phyloP scores from a whole-genome alignment of 2,888 invertebrate genomes.

The Cheilosia impressa region DNA sequence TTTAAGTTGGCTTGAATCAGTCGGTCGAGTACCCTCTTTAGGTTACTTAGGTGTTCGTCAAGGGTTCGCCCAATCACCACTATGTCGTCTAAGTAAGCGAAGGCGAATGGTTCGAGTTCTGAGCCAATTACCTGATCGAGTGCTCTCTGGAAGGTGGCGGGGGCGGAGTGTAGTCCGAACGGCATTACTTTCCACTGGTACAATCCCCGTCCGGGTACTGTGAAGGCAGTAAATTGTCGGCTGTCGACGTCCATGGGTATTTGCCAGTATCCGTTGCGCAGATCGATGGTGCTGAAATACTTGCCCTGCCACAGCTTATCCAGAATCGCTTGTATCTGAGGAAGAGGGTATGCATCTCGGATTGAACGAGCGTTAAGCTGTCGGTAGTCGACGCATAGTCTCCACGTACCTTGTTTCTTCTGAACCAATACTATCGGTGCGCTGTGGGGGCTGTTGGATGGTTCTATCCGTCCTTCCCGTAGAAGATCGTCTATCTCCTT shows the following conservation, averaged over 20 bases:
- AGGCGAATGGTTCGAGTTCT: not conserved
- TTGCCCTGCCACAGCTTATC: not conserved
- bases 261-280: not conserved
- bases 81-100: not conserved
- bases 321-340: not conserved
- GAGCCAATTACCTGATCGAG: not conserved
- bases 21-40: not conserved
- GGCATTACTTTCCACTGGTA: slow-evolving; percentile 3
- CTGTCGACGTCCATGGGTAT: not conserved
- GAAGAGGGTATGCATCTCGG: not conserved
- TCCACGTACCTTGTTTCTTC: not conserved
- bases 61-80: not conserved
- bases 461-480: no score
- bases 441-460: not conserved
- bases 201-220: not conserved
- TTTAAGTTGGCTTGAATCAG: not conserved
- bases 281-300: not conserved
- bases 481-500: no score
- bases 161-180: not conserved
- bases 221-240: not conserved
- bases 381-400: no score
- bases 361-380: no score
- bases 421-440: not conserved
- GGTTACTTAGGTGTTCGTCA: not conserved
- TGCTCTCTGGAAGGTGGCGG: not conserved